Base-by-base conservation (phyloP, 1,140 invertebrate genomes). In the Hypsibius dujardini region DNA sequence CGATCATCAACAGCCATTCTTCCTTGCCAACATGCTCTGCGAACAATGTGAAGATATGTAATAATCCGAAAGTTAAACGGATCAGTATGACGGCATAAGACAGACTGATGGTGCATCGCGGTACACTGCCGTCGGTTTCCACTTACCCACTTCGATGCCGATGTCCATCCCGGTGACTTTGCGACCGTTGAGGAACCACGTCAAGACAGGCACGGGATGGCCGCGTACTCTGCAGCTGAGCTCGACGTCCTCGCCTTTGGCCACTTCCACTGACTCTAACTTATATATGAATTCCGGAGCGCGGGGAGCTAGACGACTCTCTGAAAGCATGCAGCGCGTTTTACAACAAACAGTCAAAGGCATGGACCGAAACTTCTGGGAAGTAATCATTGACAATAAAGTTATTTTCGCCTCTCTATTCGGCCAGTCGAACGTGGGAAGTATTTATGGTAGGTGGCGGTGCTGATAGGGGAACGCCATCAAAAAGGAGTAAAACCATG, bases 1-100 rank as follows among this genome's bases (percentile, higher is more conserved):
- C 62, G 42, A 67, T 67, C 7, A 67, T 3, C 62, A 67, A 3
- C 62, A 67, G 42, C 62, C 62, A 67, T 67, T 67, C 62, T 67
- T 67, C 62, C 7, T 67, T 67, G 62, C 62, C 62, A 67, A 67
- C 45, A 42, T 67, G 62, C 42, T 67, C 62, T 67, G 62, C 3
- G 42, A 67, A 42, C 42, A 42, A 7, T 14, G 42, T 42, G 3
- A 67, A 7, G 42, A 3, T 7, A 42, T 67, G 50, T 7, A 56
- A 56, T 56, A 56, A 56, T 56, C 7, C 7, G 50, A 56, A 56
- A 56, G 50, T 56, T n/a, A 56, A n/a, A 7, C 50, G 50, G 50
- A 7, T 56, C 50, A 56, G n/a, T 56, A 56, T 7, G 7, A 56
- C 50, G n/a, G n/a, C n/a, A n/a, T n/a, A n/a, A n/a, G n/a, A n/a